Evolutionary conservation across 2,113 vertebrate species (phyloP).

Genomic region (Mustelus asterias): DNA sequence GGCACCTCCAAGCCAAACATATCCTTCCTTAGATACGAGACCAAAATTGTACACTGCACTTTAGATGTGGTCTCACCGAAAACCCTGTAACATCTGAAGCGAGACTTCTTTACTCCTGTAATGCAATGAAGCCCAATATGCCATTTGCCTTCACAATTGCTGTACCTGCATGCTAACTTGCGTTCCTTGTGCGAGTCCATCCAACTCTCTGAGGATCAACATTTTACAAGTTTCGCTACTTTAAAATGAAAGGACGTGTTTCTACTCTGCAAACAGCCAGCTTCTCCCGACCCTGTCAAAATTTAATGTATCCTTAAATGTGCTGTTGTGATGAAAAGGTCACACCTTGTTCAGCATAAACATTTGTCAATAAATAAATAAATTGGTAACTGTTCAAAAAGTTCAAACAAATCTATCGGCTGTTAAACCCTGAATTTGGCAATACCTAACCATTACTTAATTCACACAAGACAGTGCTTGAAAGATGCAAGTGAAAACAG

Average conservation of each 20-base stretch:
- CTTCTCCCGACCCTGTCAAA: not conserved
- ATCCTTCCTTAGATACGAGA: no score
- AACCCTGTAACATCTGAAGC: not conserved
- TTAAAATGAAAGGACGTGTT: not conserved
- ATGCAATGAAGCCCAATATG: no score
- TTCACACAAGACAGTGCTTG: not conserved
- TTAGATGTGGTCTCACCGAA: not conserved
- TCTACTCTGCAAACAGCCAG: not conserved
- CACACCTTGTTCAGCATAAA: not conserved
- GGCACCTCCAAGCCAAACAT: no score
- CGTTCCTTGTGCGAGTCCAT: no score
- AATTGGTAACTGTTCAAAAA: not conserved
- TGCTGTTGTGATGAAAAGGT: not conserved
- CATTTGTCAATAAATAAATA: not conserved
- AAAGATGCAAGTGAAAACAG: not conserved
- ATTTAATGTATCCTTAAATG: not conserved
- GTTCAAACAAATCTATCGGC: not conserved
- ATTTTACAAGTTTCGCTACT: no score
- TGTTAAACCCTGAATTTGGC: not conserved
- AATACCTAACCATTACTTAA: not conserved
- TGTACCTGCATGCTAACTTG: no score
- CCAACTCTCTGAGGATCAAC: no score
- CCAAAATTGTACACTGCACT: not conserved
- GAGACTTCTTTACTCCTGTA: not conserved
- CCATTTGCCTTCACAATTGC: no score